These are phyloP conservation scores for Brachyopa scutellaris DNA, from an alignment of 2,888 invertebrate species.

Conservation along the genomic window DNA sequence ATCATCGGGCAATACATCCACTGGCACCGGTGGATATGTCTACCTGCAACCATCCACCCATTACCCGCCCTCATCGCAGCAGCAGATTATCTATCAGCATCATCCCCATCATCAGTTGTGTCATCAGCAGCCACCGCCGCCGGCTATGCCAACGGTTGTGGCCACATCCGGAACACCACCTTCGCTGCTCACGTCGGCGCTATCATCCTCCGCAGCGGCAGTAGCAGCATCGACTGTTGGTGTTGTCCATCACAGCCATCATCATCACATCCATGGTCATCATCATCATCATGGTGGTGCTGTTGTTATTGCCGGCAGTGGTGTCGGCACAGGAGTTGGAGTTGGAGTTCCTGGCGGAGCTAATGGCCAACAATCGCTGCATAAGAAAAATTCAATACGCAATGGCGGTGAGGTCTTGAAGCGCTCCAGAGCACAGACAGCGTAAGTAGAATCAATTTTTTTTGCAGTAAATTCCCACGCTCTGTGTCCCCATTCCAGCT, in stretches of 20 bases:
- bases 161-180: slow-evolving; percentile 61
- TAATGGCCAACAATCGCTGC: slow-evolving; percentile 82
- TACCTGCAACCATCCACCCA: slow-evolving; percentile 80
- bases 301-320: slow-evolving; percentile 80
- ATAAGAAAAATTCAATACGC: slow-evolving; percentile 86
- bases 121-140: slow-evolving; percentile 77
- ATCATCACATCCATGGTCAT: slow-evolving; percentile 78
- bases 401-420: slow-evolving; percentile 86
- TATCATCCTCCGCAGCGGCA: slow-evolving; percentile 41
- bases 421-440: slow-evolving; percentile 86
- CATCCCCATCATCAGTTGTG: slow-evolving; percentile 79
- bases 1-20: slow-evolving; percentile 74
- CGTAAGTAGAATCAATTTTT: slow-evolving; percentile 83
- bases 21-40: slow-evolving; percentile 79
- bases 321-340: slow-evolving; percentile 78
- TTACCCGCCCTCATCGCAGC: slow-evolving; percentile 78
- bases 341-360: slow-evolving; percentile 75
- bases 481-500: slow-evolving; percentile 17
- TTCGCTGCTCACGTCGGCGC: slow-evolving; percentile 49
- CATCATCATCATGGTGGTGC: slow-evolving; percentile 80
- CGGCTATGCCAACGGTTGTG: slow-evolving; percentile 67
- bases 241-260: slow-evolving; percentile 76
- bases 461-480: slow-evolving; percentile 32
- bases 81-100: slow-evolving; percentile 79
- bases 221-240: slow-evolving; percentile 64